phyloP scores from a whole-genome alignment of 1,140 invertebrate species.

The Ceratina japonica region DNA sequence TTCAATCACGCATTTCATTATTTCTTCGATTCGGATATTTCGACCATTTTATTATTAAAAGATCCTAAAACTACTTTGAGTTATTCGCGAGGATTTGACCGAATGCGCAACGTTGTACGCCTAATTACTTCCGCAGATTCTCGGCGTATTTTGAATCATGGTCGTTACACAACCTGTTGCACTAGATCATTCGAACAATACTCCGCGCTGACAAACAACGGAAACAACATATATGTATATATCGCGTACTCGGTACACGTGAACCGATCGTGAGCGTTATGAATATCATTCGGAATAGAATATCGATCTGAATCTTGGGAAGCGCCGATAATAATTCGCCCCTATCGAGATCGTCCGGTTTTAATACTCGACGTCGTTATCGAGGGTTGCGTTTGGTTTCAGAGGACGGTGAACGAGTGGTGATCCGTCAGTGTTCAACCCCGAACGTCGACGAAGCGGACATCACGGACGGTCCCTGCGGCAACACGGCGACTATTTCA shows the following conservation, averaged over 20 bases:
- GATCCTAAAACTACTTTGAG: neutral
- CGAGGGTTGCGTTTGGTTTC: slow-evolving; percentile 51
- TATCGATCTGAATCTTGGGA: too few species aligned
- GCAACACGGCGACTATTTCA: slow-evolving; percentile 71
- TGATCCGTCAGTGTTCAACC: slow-evolving; percentile 80
- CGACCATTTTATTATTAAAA: too few species aligned
- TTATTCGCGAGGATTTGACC: slow-evolving; percentile 5
- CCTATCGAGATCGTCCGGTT: neutral
- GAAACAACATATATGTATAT: neutral
- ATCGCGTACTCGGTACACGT: neutral
- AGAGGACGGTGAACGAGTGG: slow-evolving; percentile 78
- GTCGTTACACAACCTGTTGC: slow-evolving; percentile 34
- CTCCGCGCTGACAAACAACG: neutral
- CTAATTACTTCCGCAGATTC: slow-evolving; percentile 28
- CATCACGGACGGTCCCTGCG: slow-evolving; percentile 78
- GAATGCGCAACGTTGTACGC: neutral
- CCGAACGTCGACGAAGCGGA: slow-evolving; percentile 79
- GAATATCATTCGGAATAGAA: neutral
- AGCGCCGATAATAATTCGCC: neutral
- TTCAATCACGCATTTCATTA: too few species aligned
- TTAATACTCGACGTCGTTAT: neutral
- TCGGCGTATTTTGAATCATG: slow-evolving; percentile 20
- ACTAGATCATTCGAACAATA: slow-evolving; percentile 30
- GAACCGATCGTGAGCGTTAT: slow-evolving; percentile 9
- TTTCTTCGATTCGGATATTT: neutral